These are phyloP conservation scores for Elaeidobius kamerunicus DNA, from an alignment of 2,888 invertebrate species.

Conservation along the genomic window DNA sequence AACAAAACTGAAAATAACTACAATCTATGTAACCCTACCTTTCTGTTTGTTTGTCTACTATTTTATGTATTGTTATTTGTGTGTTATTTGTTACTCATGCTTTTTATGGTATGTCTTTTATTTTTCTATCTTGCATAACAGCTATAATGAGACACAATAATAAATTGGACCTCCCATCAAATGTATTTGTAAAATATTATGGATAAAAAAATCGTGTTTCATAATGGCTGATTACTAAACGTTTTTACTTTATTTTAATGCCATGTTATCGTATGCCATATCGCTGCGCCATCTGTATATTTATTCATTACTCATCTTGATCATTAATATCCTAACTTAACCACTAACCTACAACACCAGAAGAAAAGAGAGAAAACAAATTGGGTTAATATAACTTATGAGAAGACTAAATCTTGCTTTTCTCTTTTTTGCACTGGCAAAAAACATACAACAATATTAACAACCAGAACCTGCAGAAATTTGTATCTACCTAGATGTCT, in stretches of 20 bases:
- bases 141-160: conserved; percentile 14
- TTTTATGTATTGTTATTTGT: conserved; percentile 46
- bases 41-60: conserved; percentile 57
- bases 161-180: too few relatives aligned
- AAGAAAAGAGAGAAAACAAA: conserved; percentile 5
- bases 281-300: conserved; percentile 42
- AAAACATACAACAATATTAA: too few relatives aligned
- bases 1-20: conserved; percentile 22
- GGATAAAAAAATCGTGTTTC: neutral
- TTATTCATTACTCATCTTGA: conserved; percentile 30
- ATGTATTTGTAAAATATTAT: neutral
- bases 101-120: conserved; percentile 28
- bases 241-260: conserved; percentile 52
- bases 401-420: too few relatives aligned
- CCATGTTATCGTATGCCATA: conserved; percentile 45
- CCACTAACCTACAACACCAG: conserved; percentile 13
- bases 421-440: too few relatives aligned
- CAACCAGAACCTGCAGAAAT: conserved; percentile 19
- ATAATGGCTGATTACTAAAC: conserved; percentile 1
- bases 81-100: conserved; percentile 29
- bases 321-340: conserved; percentile 15
- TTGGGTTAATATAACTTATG: too few relatives aligned
- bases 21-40: conserved; percentile 35
- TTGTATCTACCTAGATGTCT: conserved; percentile 31
- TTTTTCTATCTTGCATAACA: conserved; percentile 23